A percentile compares a stretch with the other conserved stretches of the same genome.
phyloP scores from a whole-genome alignment of 2,113 vertebrate genomes.

The Polypterus senegalus region DNA sequence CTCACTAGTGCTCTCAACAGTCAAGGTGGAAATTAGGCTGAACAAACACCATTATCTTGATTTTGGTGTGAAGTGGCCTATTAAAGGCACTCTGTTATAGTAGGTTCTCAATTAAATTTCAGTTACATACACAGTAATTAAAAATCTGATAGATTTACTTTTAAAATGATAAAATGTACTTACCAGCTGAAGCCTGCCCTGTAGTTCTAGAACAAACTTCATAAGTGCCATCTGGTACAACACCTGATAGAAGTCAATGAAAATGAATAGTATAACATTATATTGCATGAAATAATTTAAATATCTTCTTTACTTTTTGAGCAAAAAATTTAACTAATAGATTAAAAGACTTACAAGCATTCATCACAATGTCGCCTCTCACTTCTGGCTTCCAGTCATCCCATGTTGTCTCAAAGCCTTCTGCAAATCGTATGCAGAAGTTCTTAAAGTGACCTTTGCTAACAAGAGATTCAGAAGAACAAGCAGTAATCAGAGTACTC shows the following conservation, averaged over 20 bases:
- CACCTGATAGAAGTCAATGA: slow-evolving; percentile 47
- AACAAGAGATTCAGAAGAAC: slow-evolving; percentile 92
- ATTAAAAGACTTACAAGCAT: slow-evolving; percentile 73
- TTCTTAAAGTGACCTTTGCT: slow-evolving; percentile 99
- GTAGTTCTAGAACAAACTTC: slow-evolving; percentile 95
- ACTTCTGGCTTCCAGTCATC: slow-evolving; percentile 97
- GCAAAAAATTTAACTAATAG: slow-evolving; percentile 3
- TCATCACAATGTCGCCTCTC: slow-evolving; percentile 84
- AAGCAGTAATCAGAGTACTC: slow-evolving; percentile 94
- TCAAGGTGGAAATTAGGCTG: no score
- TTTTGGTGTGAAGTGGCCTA: no score
- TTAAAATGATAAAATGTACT: slow-evolving; percentile 1
- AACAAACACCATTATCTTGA: no score
- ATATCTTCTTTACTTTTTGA: no score
- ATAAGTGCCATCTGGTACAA: slow-evolving; percentile 94
- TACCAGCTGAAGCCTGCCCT: slow-evolving; percentile 84
- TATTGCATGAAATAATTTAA: no score
- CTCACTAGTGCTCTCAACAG: no score
- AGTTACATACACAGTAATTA: neutral
- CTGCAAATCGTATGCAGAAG: slow-evolving; percentile 95
- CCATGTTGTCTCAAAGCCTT: slow-evolving; percentile 95
- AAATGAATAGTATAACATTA: neutral
- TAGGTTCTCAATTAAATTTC: no score
- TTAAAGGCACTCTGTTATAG: no score
- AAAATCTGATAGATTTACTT: neutral